Base-by-base conservation (phyloP, 2,797 vertebrate species). In the Enteromius argenteus region DNA sequence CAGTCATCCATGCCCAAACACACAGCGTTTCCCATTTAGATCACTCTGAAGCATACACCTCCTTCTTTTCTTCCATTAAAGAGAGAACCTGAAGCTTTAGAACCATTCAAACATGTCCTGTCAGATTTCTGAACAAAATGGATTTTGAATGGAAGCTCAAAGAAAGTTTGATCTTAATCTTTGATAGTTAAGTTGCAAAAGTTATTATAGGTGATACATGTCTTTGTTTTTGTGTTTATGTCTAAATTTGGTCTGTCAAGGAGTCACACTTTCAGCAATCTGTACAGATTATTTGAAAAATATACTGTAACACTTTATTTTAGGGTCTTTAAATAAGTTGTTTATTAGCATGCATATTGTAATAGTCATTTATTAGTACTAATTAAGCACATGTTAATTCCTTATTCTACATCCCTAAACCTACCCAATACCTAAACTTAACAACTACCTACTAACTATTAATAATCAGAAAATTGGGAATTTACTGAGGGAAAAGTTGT, bases 11-110 rank as follows among this genome's bases (percentile, higher is more conserved):
- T 62, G 30, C 14, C 67, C 23, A n/a, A 42, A 76, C n/a, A 76
- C 49, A 53, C 10, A 4, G 1, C 14, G 90, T 95, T 95, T 93
- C 95, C 96, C 95, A 96, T 95, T 93, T 93, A 92, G 91, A 95
- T 95, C 51, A 44, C 35, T 58, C 46, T 5, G 30, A 32, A 79
- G 75, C 19, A 62, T 6, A 49, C 7, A 17, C 42, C 32, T 21
- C 49, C 87, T 92, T 85, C 90, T 92, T 64, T 91, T 90, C 88
- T 89, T 87, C 89, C 77, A 90, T 90, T 86, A 87, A 76, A 85
- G 90, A 87, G 23, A 32, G 85, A 89, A 90, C 89, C 21, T 23
- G 21, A 39, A 58, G 51, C 13, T 35, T 53, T 6, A 53, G 17
- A 53, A 19, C 5, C 30, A 74, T 14, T 87, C 88, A 51, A 53